Percentiles rank a stretch among this genome's conserved stretches.
phyloP scores from a whole-genome alignment of 1,140 invertebrate species.

The Idris sp. region DNA sequence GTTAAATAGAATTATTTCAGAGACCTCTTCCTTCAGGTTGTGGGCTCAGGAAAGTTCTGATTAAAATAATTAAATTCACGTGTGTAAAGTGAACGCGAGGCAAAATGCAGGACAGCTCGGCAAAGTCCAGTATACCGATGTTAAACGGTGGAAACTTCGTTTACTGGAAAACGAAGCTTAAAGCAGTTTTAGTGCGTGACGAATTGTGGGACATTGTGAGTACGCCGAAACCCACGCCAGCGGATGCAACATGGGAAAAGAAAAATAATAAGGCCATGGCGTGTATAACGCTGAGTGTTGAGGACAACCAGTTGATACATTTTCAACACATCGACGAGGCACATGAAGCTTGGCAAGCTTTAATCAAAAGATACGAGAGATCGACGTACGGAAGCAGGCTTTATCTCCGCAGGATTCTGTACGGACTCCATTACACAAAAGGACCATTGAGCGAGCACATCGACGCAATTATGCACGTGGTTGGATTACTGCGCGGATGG shows the following conservation, averaged over 20 bases:
- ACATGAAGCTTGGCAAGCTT: constrained; percentile 22
- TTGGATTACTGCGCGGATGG: constrained; percentile 41
- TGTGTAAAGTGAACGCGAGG: too few relatives aligned
- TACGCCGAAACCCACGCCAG: not conserved
- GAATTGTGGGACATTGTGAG: constrained; percentile 30
- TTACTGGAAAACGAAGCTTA: constrained; percentile 37
- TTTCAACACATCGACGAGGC: constrained; percentile 13
- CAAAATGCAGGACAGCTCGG: too few relatives aligned
- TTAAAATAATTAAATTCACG: too few relatives aligned
- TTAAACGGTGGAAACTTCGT: constrained; percentile 34
- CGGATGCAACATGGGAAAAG: constrained; percentile 20
- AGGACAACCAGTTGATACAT: constrained; percentile 36
- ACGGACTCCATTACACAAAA: constrained; percentile 13
- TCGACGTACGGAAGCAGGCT: constrained; percentile 50
- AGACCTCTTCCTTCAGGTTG: constrained; percentile 18
- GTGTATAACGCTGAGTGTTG: constrained; percentile 29
- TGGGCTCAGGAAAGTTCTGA: too few relatives aligned
- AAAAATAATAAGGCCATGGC: constrained; percentile 41
- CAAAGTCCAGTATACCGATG: constrained; percentile 7
- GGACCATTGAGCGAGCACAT: constrained; percentile 46
- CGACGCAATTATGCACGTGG: constrained; percentile 47
- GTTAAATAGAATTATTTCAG: too few relatives aligned
- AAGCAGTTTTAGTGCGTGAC: constrained; percentile 21
- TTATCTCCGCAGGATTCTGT: constrained; percentile 49
- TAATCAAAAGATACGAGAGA: constrained; percentile 38